These are phyloP conservation scores for Brachynemurus nebulosus DNA, from an alignment of 2,888 invertebrate genomes.

Conservation along the genomic window DNA sequence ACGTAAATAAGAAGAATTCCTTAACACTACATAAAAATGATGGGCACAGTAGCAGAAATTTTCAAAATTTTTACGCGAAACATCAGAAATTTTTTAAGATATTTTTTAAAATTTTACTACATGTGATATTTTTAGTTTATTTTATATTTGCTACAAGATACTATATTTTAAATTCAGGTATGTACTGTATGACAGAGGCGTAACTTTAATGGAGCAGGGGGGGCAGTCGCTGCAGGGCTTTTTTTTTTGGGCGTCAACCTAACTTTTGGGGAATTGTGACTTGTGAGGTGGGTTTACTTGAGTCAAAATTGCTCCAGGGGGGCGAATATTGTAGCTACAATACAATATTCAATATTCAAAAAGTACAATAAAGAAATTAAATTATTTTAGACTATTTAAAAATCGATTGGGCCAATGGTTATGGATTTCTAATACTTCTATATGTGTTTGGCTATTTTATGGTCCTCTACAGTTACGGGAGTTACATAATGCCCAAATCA, in stretches of 20 bases:
- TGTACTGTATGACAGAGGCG: not conserved
- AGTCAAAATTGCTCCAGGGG: no score
- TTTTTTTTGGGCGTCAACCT: not conserved
- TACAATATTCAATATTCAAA: not conserved
- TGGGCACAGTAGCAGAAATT: no score
- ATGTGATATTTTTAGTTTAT: not conserved
- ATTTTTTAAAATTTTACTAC: not conserved
- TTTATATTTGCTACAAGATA: not conserved
- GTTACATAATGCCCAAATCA: no score
- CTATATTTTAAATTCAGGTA: no score
- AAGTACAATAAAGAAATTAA: not conserved
- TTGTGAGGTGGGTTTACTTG: no score
- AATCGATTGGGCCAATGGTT: not conserved
- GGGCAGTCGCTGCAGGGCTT: not conserved
- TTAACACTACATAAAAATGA: no score
- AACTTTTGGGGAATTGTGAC: not conserved
- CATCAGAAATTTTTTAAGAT: no score
- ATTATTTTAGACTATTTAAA: not conserved
- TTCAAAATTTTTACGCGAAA: no score
- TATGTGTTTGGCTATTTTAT: not conserved
- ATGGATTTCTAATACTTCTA: not conserved
- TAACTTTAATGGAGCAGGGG: not conserved
- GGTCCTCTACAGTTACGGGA: not conserved
- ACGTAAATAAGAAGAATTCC: no score
- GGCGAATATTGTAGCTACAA: no score